Conservation (phyloP, 2,888 invertebrate genomes). For the Tholera decimalis region DNA sequence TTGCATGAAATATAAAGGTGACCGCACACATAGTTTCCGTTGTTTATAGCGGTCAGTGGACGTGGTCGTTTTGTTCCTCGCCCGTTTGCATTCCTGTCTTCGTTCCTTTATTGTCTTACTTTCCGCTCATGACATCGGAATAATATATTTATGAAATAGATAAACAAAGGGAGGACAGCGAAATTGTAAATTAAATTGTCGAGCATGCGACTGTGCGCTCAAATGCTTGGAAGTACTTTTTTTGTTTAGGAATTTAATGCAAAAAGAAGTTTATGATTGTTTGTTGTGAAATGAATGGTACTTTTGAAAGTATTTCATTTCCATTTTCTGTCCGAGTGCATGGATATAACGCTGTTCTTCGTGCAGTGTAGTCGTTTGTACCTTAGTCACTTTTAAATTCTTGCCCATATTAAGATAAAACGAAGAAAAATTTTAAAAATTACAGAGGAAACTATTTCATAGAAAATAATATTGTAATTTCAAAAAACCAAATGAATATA, state of each 20-base stretch:
- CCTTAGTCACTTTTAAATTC: background rate
- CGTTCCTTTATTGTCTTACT: constrained; percentile 89
- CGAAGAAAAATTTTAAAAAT: background rate
- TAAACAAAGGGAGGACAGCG: constrained; percentile 71
- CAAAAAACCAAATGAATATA: background rate
- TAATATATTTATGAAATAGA: constrained; percentile 83
- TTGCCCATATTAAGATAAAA: background rate
- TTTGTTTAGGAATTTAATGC: constrained; percentile 47
- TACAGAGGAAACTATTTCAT: background rate
- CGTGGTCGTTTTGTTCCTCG: constrained; percentile 79
- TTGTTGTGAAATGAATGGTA: constrained; percentile 19
- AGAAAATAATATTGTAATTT: background rate
- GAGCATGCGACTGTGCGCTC: constrained; percentile 55
- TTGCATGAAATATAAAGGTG: constrained; percentile 91
- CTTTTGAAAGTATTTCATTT: constrained; percentile 12
- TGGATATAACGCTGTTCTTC: background rate
- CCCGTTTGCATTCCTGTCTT: constrained; percentile 88
- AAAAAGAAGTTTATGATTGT: constrained; percentile 34
- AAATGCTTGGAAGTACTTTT: constrained; percentile 46
- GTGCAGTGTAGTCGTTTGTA: background rate
- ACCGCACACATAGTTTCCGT: constrained; percentile 88
- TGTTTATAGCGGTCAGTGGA: constrained; percentile 89
- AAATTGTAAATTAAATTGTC: constrained; percentile 60
- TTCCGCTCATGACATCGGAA: constrained; percentile 85
- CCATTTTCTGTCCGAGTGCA: background rate